Conservation (phyloP, 1,140 invertebrate species). For the Asobara japonica region DNA sequence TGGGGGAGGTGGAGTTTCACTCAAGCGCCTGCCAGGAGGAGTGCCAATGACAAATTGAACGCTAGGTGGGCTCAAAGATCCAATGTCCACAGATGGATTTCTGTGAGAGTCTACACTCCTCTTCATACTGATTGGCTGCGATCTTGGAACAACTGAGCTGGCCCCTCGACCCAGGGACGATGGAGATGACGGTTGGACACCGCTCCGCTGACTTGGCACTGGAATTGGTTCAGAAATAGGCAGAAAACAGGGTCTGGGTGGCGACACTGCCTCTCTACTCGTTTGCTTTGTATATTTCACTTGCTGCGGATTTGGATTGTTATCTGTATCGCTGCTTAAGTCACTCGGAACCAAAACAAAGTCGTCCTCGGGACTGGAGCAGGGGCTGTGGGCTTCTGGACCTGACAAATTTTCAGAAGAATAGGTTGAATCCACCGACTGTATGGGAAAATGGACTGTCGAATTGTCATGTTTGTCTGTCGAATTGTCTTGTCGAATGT, state of each 20-base stretch:
- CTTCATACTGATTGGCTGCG: conserved; percentile 85
- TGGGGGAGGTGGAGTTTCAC: conserved; percentile 81
- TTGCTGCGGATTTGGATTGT: conserved; percentile 56
- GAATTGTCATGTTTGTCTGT: too few species aligned
- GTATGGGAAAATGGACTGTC: too few species aligned
- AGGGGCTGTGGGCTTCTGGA: conserved; percentile 65
- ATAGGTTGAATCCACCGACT: too few species aligned
- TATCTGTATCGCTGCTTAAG: conserved; percentile 69
- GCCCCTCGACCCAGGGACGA: conserved; percentile 49
- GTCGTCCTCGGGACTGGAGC: conserved; percentile 81
- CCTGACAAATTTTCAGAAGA: too few species aligned
- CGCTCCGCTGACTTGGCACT: conserved; percentile 77
- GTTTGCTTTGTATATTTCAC: conserved; percentile 58
- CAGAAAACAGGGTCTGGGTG: conserved; percentile 75
- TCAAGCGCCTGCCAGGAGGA: conserved; percentile 75
- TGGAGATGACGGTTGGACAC: conserved; percentile 60
- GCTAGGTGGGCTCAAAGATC: conserved; percentile 88
- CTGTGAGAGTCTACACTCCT: conserved; percentile 72
- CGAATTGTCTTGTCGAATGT: too few species aligned
- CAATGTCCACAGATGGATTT: conserved; percentile 78
- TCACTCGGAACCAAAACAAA: conserved; percentile 87
- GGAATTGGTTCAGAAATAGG: conserved; percentile 82
- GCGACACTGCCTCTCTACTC: conserved; percentile 67
- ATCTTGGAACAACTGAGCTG: conserved; percentile 74
- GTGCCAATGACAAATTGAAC: conserved; percentile 93